Base-by-base conservation (phyloP, 2,888 invertebrate genomes). In the Teinopalpus imperialis region DNA sequence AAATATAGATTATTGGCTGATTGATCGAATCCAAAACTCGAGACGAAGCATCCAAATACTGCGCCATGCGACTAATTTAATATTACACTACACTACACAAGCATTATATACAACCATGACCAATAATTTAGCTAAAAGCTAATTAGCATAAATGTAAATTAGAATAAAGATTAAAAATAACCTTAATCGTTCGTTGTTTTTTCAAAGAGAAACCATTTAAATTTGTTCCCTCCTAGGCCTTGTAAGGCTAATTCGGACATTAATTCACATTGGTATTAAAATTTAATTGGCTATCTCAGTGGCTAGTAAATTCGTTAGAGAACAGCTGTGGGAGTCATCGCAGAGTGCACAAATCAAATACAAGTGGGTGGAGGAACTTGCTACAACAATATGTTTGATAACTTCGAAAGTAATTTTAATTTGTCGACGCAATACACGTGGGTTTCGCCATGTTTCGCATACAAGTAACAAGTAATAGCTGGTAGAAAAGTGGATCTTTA, bases 401-500 rank as follows among this genome's bases (percentile, higher is more conserved):
- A 26, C 32, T 41, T 35, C 41, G 41, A 51, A 52, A 52, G 47
- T 49, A 41, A 53, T 69, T 60, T 61, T 64, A 54, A 69, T 67
- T 66, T 58, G 59, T 61, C 55, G 63, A 51, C 59, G 59, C 57
- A 57, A 57, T 62, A 57, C 56, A 63, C 52, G 57, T 60, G 52
- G 57, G 56, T 63, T 61, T 59, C 56, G 55, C 51, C 44, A 36
- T 37, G 57, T 66, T 64, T 67, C 63, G 65, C 59, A 60, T 61
- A 61, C 63, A 61, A 64, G 66, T 63, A 65, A 63, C 59, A 51
- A 61, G 55, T 61, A 57, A 62, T 66, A 63, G 69, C 65, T 66
- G 68, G 68, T 78, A 73, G 79, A 83, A 81, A 83, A 79, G 80
- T 76, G 68, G 77, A 73, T 76, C 72, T 76, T 76, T 77, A 76